Conservation (phyloP, 1,140 invertebrate species). For the Babylonia areolata region DNA sequence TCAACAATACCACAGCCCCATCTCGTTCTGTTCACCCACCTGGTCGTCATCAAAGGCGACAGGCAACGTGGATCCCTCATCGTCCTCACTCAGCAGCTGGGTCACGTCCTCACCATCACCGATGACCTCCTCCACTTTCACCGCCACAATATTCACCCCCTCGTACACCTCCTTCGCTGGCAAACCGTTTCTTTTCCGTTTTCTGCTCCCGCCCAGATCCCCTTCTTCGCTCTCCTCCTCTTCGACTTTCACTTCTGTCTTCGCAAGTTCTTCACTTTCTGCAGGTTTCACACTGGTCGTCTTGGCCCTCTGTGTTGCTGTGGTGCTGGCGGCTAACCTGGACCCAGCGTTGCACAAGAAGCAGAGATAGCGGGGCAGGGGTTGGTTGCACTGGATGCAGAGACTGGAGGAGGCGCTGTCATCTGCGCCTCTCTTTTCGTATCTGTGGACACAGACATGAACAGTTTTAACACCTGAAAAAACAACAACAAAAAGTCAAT, state of each 20-base stretch:
- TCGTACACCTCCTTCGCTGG: neutral
- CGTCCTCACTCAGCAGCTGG: neutral
- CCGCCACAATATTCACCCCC: neutral
- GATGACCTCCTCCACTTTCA: neutral
- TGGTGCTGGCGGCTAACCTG: neutral
- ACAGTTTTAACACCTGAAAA: neutral
- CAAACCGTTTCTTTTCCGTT: too few species aligned
- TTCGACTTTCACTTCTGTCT: neutral
- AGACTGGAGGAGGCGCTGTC: neutral
- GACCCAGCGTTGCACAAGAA: neutral
- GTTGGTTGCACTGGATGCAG: neutral
- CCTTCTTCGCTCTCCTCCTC: neutral
- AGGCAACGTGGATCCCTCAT: neutral
- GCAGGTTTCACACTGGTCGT: neutral
- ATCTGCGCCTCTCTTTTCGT: neutral
- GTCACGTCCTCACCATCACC: neutral
- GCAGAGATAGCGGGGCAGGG: constrained; percentile 2
- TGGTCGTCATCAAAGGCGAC: neutral
- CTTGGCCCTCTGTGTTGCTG: neutral
- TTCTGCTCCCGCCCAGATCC: neutral
- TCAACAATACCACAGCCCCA: neutral
- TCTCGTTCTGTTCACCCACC: too few species aligned
- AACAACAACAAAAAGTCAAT: neutral
- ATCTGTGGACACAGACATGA: too few species aligned
- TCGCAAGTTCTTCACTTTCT: neutral